These are phyloP conservation scores for Zaprionus inermis DNA, from an alignment of 1,140 invertebrate species.

Conservation along the genomic window DNA sequence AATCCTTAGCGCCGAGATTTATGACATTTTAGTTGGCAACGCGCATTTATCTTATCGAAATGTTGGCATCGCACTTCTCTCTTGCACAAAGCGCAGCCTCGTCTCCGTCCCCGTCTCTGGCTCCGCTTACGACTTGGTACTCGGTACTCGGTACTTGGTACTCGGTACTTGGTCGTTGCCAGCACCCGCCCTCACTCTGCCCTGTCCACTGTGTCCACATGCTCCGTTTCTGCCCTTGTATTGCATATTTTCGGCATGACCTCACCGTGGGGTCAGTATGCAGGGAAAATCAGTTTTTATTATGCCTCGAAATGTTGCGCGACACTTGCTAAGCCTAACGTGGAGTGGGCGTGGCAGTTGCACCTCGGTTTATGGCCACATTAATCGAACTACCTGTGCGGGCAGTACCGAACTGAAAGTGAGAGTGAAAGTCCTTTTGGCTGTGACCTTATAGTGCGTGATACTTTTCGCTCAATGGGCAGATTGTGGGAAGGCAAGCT, in stretches of 20 bases:
- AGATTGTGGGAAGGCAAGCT: constrained; percentile 22
- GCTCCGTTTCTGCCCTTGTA: constrained; percentile 21
- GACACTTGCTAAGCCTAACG: constrained; percentile 20
- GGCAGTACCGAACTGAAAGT: constrained; percentile 24
- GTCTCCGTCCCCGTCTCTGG: background rate
- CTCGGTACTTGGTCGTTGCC: no score
- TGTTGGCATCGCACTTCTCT: constrained; percentile 68
- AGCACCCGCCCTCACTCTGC: background rate
- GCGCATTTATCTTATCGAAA: constrained; percentile 83
- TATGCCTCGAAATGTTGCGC: constrained; percentile 17
- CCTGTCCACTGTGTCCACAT: no score
- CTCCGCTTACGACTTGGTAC: background rate
- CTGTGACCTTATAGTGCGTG: constrained; percentile 62
- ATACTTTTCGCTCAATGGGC: constrained; percentile 15
- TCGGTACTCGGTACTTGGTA: no score
- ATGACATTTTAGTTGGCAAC: constrained; percentile 83
- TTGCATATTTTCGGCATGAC: constrained; percentile 69
- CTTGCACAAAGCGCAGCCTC: constrained; percentile 21
- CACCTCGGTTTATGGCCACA: constrained; percentile 41
- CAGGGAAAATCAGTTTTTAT: constrained; percentile 42
- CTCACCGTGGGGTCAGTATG: constrained; percentile 49
- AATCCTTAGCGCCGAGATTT: constrained; percentile 82
- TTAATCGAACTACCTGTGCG: constrained; percentile 66
- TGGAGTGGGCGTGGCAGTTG: constrained; percentile 3
- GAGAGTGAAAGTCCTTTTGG: constrained; percentile 47